Evolutionary conservation across 2,888 invertebrate genomes (phyloP), one percentile per base, ranked within the genome.

Genomic region (Epistrophe eligans): DNA sequence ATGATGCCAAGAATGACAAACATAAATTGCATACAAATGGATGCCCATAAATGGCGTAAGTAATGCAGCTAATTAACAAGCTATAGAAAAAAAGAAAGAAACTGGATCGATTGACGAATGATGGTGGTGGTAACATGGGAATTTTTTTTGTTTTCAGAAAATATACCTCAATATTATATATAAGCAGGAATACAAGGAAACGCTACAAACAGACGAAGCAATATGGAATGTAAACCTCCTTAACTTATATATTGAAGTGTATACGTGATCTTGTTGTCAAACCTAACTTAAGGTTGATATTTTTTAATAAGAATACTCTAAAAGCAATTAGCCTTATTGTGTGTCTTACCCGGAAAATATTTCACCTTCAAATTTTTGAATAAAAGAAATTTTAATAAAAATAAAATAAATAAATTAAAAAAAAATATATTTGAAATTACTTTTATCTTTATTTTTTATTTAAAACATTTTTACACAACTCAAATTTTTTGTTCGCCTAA

Each of bases 11-110:
- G 45, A 66, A 43, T 66, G 58, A 50, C 62, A 64, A 77, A 73
- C 77, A 77, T 84, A 73, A 84, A 81, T 73, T 70, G 57, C 72
- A 81, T 73, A 62, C 73, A 72, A 77, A 81, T 72, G 73, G 73
- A 81, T 81, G 77, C 24, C 77, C 81, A 72, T 77, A 57, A 40
- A 81, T 67, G 84, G 77, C n/a, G 28, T 52, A 40, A 80, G 77
- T 70, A 77, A 77, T 81, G 60, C 62, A 58, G 84, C 67, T 85
- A 85, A 85, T 85, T 85, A 85, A 73, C 48, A 67, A 77, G 28
- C 50, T n/a, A 10, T 10, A 35, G 13, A n/a, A n/a, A n/a, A n/a
- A n/a, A n/a, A 19, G 1, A 38, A 58, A 38, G 19, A 58, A 77
- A 45, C 52, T 66, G 38, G 66, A 77, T 72, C 58, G 84, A 77